A percentile compares a stretch with the other conserved stretches of the same genome.
phyloP scores from a whole-genome alignment of 2,888 invertebrate species.

The Ophonus ardosiacus region DNA sequence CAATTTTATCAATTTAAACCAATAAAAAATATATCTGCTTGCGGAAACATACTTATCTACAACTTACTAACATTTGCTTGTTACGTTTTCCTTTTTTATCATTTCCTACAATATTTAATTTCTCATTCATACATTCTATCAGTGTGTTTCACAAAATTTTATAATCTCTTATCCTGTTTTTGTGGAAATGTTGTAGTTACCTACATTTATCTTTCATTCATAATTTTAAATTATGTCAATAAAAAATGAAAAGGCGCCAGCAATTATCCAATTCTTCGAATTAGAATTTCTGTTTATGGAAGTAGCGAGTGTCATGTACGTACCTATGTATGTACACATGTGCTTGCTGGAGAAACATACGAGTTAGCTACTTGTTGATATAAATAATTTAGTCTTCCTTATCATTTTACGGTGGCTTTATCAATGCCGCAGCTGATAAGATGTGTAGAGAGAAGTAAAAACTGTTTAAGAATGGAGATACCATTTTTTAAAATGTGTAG shows the following conservation, averaged over 20 bases:
- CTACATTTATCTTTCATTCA: not conserved
- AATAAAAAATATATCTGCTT: not conserved
- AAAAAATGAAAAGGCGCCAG: not conserved
- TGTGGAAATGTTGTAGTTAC: not conserved
- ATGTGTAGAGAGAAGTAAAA: not conserved
- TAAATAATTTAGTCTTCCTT: constrained; percentile 28
- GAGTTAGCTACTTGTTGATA: not conserved
- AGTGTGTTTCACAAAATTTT: not conserved
- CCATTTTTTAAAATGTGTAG: not conserved
- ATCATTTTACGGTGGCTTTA: constrained; percentile 24
- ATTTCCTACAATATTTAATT: not conserved
- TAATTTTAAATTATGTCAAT: not conserved
- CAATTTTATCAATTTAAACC: not conserved
- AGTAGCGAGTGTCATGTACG: too few species aligned
- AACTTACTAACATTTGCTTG: not conserved
- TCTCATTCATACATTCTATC: not conserved
- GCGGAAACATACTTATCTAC: not conserved
- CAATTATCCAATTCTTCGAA: not conserved
- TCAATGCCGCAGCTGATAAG: constrained; percentile 13
- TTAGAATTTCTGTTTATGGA: not conserved
- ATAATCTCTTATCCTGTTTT: not conserved
- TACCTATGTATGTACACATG: too few species aligned
- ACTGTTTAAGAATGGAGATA: constrained; percentile 6
- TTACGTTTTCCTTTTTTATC: not conserved
- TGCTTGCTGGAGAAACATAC: not conserved